Evolutionary conservation across 2,113 vertebrate species (phyloP), one percentile per base, ranked within the genome.

Genomic region (Peromyscus maniculatus): DNA sequence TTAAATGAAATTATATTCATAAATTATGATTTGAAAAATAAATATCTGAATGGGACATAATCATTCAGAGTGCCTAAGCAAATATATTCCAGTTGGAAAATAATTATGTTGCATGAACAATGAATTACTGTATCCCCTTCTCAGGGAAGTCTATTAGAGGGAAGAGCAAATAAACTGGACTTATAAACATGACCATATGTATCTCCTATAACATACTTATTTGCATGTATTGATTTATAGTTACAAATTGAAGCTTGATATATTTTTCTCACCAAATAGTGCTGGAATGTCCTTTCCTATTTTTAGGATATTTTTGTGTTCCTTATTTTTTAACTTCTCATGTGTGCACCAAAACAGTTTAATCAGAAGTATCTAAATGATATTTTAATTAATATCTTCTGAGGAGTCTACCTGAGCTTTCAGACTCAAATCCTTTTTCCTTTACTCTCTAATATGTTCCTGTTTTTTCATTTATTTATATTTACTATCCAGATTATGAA

Each of bases 1-100:
- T 52, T 89, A 93, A 97, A 66, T 93, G 33, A 59, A 95, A 96
- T 92, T 93, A 74, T 13, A 72, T 94, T 96, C 22, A 55, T 66
- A 93, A 82, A 12, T 62, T 36, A 52, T 82, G 17, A 87, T 94
- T 74, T 96, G 31, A 0, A 87, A 91, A 93, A 87, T 19, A 84
- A 84, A 28, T 15, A 26, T 43, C 33, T 92, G 16, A 39, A 72
- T 94, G 90, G 91, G 16, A 93, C 7, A 57, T 78, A 89, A 79
- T 95, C 74, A 77, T 86, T 91, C 26, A 77, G 55, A 93, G 21
- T 74, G 86, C 19, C 7, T 26, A 90, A 93, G 46, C 36, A 91
- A 62, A 49, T 49, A 49, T 39, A 64, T 71, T 96, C 94, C 55
- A 93, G 26, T 49, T 86, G 95, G 21, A 90, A 96, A 96, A 79